Conservation (phyloP, 2,113 vertebrate genomes). For the Rhea pennata region DNA sequence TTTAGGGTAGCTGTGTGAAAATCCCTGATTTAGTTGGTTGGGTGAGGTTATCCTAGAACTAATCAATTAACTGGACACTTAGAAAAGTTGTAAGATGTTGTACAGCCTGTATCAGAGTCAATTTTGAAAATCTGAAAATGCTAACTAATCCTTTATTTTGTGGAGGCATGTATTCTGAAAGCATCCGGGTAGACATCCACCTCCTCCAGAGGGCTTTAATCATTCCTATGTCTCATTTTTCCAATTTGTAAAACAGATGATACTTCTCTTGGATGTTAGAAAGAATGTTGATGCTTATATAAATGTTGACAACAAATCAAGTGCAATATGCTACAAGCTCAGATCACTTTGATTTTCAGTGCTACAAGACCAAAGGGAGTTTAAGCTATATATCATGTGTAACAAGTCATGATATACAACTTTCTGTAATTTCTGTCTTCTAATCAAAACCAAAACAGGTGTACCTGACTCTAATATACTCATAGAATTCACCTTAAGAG, state of each 20-base stretch:
- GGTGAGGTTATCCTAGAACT: background rate
- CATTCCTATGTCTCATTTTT: background rate
- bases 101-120: background rate
- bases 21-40: background rate
- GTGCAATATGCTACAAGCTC: background rate
- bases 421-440: background rate
- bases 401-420: background rate
- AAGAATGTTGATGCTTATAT: background rate
- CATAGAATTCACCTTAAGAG: background rate
- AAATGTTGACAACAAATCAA: background rate
- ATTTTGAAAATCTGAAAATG: background rate
- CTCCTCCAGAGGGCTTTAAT: background rate
- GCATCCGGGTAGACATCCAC: background rate
- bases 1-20: background rate
- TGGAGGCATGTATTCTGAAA: background rate
- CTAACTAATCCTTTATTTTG: background rate
- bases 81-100: background rate
- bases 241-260: background rate
- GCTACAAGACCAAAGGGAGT: background rate
- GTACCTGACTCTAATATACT: background rate
- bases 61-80: background rate
- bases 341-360: background rate
- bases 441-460: background rate
- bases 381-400: background rate
- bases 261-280: accelerated